Percentiles rank a stretch among this genome's conserved stretches.
phyloP scores from a whole-genome alignment of 2,888 invertebrate genomes.

The Noctua fimbriata region DNA sequence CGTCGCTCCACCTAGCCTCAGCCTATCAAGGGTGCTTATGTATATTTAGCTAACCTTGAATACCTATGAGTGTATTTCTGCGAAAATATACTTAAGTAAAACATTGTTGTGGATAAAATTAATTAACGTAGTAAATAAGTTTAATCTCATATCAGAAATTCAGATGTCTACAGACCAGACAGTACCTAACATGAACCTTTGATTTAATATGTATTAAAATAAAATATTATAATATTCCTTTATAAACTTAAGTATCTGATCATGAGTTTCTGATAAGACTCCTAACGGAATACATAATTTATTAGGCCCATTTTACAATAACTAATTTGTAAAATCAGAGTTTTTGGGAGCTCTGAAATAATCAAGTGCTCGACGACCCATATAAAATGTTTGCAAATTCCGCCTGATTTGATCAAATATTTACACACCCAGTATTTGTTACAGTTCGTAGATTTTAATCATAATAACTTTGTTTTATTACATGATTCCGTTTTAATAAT shows the following conservation, averaged over 20 bases:
- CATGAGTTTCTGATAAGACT: constrained; percentile 14
- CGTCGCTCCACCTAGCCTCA: neutral
- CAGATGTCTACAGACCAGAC: neutral
- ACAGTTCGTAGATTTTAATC: constrained; percentile 41
- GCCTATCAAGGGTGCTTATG: neutral
- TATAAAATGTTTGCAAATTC: constrained; percentile 31
- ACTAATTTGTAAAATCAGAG: neutral
- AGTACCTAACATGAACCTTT: neutral
- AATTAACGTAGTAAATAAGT: neutral
- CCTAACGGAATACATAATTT: constrained; percentile 23
- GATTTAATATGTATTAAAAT: constrained; percentile 11
- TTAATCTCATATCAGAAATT: constrained; percentile 4
- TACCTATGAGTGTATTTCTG: neutral
- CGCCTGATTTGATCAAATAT: constrained; percentile 43
- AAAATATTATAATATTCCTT: neutral
- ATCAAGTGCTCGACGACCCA: constrained; percentile 30
- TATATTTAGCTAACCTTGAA: neutral
- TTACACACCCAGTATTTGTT: constrained; percentile 19
- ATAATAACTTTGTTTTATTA: constrained; percentile 35
- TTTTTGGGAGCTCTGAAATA: constrained; percentile 16
- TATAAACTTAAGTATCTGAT: neutral
- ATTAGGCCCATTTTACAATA: constrained; percentile 6
- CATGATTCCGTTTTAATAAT: neutral
- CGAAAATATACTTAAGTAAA: neutral
- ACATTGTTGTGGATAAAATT: constrained; percentile 4